Base-by-base conservation (phyloP, 2,113 vertebrate species). In the Notothenia coriiceps region DNA sequence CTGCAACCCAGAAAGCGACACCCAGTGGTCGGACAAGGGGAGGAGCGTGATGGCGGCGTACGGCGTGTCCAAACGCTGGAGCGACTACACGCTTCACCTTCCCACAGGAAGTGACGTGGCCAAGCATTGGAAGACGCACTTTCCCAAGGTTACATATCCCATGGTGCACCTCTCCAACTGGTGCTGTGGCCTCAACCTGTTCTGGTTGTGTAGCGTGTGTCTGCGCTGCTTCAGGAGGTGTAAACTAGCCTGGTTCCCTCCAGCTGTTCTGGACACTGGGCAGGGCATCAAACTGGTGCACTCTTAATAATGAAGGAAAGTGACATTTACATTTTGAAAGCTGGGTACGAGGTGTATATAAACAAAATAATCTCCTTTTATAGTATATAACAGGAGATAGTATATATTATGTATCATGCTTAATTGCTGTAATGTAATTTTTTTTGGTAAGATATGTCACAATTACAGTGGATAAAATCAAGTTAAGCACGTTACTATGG, bases 111-210 rank as follows among this genome's bases (percentile, higher is more conserved):
- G 94, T 0, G 98, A 99, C 1, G 94, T 99, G 54, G 96, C 97
- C 92, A 98, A 98, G 70, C 98, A 99, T 85, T 99, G 98, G 98
- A 98, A 97, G 95, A 95, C 96, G 0, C 96, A 99, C 88, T 99
- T 99, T 49, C 98, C 98, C 29, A 96, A 92, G 25, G 79, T 94
- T 44, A 98, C 96, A 0, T 99, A 98, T 29, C 98, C 98, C 0
- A 87, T 99, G 66, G 96, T 99, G 74, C 95, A 98, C 87, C 86
- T 99, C 73, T 97, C 97, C 81, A 98, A 98, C 94, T 99, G 98
- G 98, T 96, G 98, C 86, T 98, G 97, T 62, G 97, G 97, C 60
- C 96, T 99, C 70, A 97, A 98, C 92, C 94, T 99, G 33, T 96
- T 98, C 80, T 98, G 97, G 98, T 82, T 96, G 7, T 99, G 98